These are phyloP conservation scores for Didymodactylos carnosus DNA, from an alignment of 2,888 invertebrate species.

Conservation along the genomic window DNA sequence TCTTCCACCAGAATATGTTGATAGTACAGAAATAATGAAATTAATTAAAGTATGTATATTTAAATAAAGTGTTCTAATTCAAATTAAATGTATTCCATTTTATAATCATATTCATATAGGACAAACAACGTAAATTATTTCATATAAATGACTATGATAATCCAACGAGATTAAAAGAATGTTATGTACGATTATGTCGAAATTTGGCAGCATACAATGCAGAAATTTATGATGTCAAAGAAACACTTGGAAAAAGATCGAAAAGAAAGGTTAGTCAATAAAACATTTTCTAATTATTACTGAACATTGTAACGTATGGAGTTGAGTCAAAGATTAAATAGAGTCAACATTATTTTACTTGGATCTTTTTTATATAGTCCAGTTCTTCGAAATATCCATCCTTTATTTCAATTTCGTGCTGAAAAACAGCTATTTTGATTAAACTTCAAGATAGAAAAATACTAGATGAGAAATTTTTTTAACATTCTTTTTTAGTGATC, in stretches of 20 bases:
- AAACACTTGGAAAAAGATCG: constrained; percentile 20
- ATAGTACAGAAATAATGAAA: constrained; percentile 41
- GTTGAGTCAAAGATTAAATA: no score
- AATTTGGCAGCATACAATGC: constrained; percentile 44
- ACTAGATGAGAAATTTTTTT: no score
- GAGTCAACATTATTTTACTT: no score
- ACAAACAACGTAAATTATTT: background rate
- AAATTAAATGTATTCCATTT: background rate
- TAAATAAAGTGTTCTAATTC: no score
- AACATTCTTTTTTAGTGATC: no score
- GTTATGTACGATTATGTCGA: constrained; percentile 45
- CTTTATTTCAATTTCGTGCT: no score
- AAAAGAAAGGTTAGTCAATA: background rate
- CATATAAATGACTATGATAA: background rate
- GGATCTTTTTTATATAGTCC: no score
- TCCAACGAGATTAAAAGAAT: constrained; percentile 41
- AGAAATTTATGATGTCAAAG: constrained; percentile 45
- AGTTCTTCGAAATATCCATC: no score
- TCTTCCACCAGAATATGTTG: constrained; percentile 42
- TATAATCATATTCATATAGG: background rate
- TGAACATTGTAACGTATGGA: no score
- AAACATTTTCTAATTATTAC: no score
- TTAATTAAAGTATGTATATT: constrained; percentile 42
- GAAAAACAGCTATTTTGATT: no score
- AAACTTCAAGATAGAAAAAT: no score